Evolutionary conservation across 2,888 invertebrate species (phyloP).

Genomic region (Microctonus aethiopoides): DNA sequence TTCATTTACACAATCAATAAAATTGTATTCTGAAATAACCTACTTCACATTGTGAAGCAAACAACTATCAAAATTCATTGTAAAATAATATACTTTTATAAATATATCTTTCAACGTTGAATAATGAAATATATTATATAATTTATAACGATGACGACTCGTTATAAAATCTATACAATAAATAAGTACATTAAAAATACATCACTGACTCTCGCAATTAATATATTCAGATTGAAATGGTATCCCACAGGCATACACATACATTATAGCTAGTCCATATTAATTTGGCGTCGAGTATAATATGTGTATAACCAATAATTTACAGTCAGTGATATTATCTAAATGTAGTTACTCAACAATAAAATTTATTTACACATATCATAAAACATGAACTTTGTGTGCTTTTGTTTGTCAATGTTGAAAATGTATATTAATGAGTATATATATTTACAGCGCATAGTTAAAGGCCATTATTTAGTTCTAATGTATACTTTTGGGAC

Average conservation of each 20-base stretch:
- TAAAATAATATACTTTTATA: neutral
- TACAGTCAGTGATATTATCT: constrained; percentile 39
- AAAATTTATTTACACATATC: too few species aligned
- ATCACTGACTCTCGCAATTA: constrained; percentile 33
- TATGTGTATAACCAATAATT: constrained; percentile 38
- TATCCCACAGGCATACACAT: constrained; percentile 34
- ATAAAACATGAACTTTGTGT: too few species aligned
- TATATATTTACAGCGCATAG: too few species aligned
- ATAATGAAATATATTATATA: neutral
- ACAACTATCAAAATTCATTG: neutral
- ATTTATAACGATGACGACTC: constrained; percentile 39
- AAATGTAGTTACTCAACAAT: neutral
- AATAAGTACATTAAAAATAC: constrained; percentile 24
- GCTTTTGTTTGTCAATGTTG: too few species aligned
- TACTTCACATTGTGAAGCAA: neutral
- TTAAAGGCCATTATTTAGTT: too few species aligned
- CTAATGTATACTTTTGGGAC: too few species aligned
- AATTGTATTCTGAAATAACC: neutral
- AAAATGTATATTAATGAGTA: too few species aligned
- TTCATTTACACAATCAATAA: neutral
- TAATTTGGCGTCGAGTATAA: constrained; percentile 39
- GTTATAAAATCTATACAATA: neutral
- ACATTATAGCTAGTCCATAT: constrained; percentile 35
- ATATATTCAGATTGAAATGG: constrained; percentile 37
- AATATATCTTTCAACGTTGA: neutral